Evolutionary conservation across 2,888 invertebrate genomes (phyloP), one percentile per base, ranked within the genome.

Genomic region (Antitype chi): DNA sequence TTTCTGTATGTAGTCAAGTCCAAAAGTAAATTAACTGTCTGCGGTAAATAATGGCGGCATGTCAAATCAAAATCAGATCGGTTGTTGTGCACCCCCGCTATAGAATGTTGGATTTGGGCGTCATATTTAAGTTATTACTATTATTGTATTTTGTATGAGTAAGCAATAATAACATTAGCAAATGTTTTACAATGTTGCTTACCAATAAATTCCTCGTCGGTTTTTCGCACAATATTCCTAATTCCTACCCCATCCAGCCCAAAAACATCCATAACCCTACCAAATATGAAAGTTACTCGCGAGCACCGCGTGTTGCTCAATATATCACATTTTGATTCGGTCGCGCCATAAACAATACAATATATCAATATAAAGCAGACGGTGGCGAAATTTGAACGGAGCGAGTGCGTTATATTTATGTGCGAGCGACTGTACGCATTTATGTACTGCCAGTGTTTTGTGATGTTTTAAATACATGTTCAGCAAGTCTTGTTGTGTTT

Each of bases 251-350:
- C 89, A 92, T 96, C 95, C 85, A 95, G 95, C 84, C 69, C 60
- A 70, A 76, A 92, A 8, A 93, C 82, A 82, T 94, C 93, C 83
- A 92, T 92, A 95, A 95, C 92, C 94, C 95, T 93, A 92, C 96
- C 95, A 94, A 96, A 95, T 96, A 95, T 92, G 96, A 96, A 96
- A 96, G 96, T 96, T 95, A 94, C 93, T 94, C 94, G 95, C 94
- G 94, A 94, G 93, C 95, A 94, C 92, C 94, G 94, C 95, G 92
- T 93, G 94, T 91, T 92, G 94, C 92, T 93, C 95, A 94, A 96
- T 96, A 96, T 96, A 96, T 96, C 96, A 96, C 95, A 92, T 96
- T 96, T 96, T 96, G 96, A 96, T 96, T 96, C 94, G 96, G 96
- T 95, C 95, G 95, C 94, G 94, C 96, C 95, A 96, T 96, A 96